Percentiles rank a stretch among this genome's conserved stretches.
These are phyloP conservation scores for Bradypodion pumilum DNA, from an alignment of 2,797 vertebrate genomes.

Conservation along the genomic window DNA sequence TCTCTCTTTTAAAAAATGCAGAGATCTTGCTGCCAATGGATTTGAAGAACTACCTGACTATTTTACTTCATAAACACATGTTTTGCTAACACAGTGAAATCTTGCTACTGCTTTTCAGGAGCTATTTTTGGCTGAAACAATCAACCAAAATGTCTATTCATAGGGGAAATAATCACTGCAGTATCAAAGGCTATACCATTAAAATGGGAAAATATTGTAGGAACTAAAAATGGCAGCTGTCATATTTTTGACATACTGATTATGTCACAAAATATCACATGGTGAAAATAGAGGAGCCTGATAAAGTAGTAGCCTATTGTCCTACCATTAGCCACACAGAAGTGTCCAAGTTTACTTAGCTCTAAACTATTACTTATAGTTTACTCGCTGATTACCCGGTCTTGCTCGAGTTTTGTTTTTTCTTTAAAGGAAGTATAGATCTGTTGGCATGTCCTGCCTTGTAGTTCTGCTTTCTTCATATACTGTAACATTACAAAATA, in stretches of 20 bases:
- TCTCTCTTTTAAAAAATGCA: background rate
- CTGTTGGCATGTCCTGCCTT: too few species aligned
- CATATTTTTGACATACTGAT: too few species aligned
- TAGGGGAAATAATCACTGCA: background rate
- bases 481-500: too few species aligned
- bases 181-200: background rate
- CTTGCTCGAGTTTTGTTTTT: too few species aligned
- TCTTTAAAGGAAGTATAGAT: too few species aligned
- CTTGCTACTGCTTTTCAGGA: conserved; percentile 5
- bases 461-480: too few species aligned
- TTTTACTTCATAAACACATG: conserved; percentile 12
- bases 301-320: too few species aligned
- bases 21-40: background rate
- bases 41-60: conserved; percentile 3
- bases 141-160: conserved; percentile 21
- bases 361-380: too few species aligned
- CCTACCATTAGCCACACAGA: too few species aligned
- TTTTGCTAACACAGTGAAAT: background rate
- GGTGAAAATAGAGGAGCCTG: background rate
- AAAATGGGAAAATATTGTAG: background rate
- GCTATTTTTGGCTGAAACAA: conserved; percentile 1
- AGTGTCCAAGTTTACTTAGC: too few species aligned
- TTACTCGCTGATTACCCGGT: too few species aligned
- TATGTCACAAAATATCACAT: background rate
- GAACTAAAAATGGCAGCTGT: background rate